Evolutionary conservation across 2,888 invertebrate genomes (phyloP), one percentile per base, ranked within the genome.

Genomic region (Endomychus coccineus): DNA sequence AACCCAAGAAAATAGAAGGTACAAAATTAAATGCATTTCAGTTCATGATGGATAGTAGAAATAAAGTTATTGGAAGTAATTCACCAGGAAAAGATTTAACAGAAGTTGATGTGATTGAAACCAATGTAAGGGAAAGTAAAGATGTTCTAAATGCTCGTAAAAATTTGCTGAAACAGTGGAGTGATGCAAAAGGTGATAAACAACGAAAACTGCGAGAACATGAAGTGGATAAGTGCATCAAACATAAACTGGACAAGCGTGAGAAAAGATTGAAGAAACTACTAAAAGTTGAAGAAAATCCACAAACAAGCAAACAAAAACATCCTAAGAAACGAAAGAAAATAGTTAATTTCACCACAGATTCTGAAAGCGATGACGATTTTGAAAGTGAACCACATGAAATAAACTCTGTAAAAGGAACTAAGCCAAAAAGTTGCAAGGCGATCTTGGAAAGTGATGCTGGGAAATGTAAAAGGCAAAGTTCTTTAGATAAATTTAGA

Each of bases 41-140:
- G 51, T 55, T 80, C 16, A 68, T 81, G 67, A 81, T 81, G 81
- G 75, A 75, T 45, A 75, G 75, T 11, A 68, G 79, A 44, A 73
- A 76, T 54, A 78, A 77, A 56, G 69, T 69, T 29, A 71, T 80
- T 42, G 80, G 80, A 2, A 61, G 63, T 13, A 81, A 80, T 62
- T 73, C 77, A 14, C 73, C 74, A 5, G 80, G 80, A 0, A 77
- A 75, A 62, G 71, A 71, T 28, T 62, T 57, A 49, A 45, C 58
- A 39, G 45, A 47, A 36, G 59, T 63, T 42, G 40, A 46, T 14
- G 54, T 61, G 43, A 64, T 59, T 39, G 40, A 14, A 25, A 24
- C 45, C 43, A 40, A 27, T 49, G 15, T 28, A 28, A 15, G 25
- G 4, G 46, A 47, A 35, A 46, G 39, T 10, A 55, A 47, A 34